Conservation (phyloP, 2,797 vertebrate species). For the Takifugu ocellatus region DNA sequence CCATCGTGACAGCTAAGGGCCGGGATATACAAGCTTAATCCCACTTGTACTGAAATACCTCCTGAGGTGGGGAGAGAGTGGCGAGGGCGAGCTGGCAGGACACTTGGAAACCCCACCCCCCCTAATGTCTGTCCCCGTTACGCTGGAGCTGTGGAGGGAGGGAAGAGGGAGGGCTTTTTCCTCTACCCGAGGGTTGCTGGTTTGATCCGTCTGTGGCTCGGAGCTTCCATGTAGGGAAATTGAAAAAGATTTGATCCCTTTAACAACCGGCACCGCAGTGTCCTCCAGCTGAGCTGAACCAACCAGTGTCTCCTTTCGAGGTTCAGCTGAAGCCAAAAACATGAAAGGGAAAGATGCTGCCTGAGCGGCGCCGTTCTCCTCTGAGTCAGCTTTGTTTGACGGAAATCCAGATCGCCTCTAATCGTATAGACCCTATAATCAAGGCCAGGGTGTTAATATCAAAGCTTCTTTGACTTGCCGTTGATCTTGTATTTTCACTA, state of each 20-base stretch:
- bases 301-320: conserved; percentile 8
- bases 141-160: conserved; percentile 8
- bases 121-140: conserved; percentile 17
- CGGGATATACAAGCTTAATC: conserved; percentile 68
- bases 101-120: conserved; percentile 20
- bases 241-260: conserved; percentile 39
- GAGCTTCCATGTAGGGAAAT: conserved; percentile 20
- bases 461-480: no score
- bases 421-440: not conserved
- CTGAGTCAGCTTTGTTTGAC: no score
- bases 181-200: conserved; percentile 17
- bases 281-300: conserved; percentile 27
- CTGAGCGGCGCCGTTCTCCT: conserved; percentile 1
- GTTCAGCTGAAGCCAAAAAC: conserved; percentile 6
- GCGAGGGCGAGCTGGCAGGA: conserved; percentile 37
- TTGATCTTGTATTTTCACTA: no score
- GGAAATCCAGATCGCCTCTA: conserved; percentile 6
- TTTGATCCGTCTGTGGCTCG: conserved; percentile 40
- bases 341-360: conserved; percentile 8
- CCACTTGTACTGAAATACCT: conserved; percentile 64
- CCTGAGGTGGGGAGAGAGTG: conserved; percentile 48
- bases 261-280: conserved; percentile 18
- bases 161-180: not conserved
- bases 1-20: conserved; percentile 62
- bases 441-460: not conserved